phyloP scores from a whole-genome alignment of 2,113 vertebrate species.

The Perccottus glenii region DNA sequence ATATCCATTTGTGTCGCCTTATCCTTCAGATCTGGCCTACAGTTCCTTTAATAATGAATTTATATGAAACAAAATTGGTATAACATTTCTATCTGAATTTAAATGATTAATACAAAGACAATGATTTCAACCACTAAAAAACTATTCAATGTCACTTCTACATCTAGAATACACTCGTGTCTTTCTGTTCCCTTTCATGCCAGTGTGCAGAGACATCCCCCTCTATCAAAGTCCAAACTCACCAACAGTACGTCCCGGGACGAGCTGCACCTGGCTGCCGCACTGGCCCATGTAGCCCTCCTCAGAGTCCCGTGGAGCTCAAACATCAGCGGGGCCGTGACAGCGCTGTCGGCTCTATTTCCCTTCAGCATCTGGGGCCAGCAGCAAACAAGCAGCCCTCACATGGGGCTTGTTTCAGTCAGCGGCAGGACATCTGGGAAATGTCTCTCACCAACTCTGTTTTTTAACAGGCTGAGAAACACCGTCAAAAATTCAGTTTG shows the following conservation, averaged over 20 bases:
- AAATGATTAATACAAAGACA: too few relatives aligned
- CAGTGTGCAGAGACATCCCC: slow-evolving; percentile 25
- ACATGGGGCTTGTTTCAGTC: slow-evolving; percentile 13
- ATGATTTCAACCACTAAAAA: background rate
- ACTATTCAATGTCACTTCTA: slow-evolving; percentile 18
- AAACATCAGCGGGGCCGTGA: slow-evolving; percentile 15
- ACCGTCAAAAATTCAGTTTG: too few relatives aligned
- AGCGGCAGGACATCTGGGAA: slow-evolving; percentile 10
- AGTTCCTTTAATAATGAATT: too few relatives aligned
- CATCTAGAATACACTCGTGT: slow-evolving; percentile 11
- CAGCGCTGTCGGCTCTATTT: slow-evolving; percentile 38
- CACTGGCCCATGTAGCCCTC: slow-evolving; percentile 6
- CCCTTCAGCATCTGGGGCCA: slow-evolving; percentile 24
- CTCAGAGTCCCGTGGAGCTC: slow-evolving; percentile 22
- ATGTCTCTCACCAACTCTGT: background rate
- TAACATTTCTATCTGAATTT: too few relatives aligned
- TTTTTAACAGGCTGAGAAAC: too few relatives aligned
- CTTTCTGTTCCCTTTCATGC: slow-evolving; percentile 20
- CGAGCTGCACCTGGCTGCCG: slow-evolving; percentile 20
- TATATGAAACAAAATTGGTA: too few relatives aligned
- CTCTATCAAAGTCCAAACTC: background rate
- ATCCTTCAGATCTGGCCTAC: too few relatives aligned
- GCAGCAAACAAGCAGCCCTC: slow-evolving; percentile 16
- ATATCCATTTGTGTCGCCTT: too few relatives aligned
- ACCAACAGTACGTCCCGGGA: background rate